Percentiles rank a stretch among this genome's conserved stretches.
phyloP scores from a whole-genome alignment of 2,797 vertebrate genomes.

The Acomys russatus region DNA sequence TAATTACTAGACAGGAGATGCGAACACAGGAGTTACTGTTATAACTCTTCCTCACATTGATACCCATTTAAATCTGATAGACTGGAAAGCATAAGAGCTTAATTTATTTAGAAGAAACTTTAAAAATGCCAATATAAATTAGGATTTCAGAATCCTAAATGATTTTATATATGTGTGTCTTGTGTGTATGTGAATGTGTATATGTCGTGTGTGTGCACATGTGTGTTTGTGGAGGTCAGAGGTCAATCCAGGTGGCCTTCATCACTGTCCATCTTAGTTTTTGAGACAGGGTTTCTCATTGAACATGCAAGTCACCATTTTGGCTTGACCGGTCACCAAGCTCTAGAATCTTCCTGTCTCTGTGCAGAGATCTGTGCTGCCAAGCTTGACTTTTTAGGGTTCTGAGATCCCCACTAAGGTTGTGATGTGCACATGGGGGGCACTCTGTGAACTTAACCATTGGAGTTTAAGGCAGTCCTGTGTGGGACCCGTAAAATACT shows the following conservation, averaged over 20 bases:
- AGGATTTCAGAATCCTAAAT: slow-evolving; percentile 13
- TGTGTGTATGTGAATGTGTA: neutral
- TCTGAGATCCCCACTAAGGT: too few relatives aligned
- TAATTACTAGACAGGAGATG: slow-evolving; percentile 3
- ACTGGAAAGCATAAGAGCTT: slow-evolving; percentile 8
- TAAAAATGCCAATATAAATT: slow-evolving; percentile 55
- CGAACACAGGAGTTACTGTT: neutral
- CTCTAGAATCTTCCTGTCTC: too few relatives aligned
- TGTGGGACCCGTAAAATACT: neutral
- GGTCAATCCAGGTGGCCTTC: neutral
- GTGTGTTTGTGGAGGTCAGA: neutral
- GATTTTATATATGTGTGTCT: neutral
- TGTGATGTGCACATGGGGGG: too few relatives aligned
- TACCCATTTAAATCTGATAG: slow-evolving; percentile 19
- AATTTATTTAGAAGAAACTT: slow-evolving; percentile 42
- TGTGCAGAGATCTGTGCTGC: too few relatives aligned
- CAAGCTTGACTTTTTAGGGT: too few relatives aligned
- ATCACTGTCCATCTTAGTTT: neutral
- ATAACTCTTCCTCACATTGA: neutral
- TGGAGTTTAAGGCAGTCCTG: neutral
- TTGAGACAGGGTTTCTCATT: neutral
- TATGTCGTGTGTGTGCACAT: neutral
- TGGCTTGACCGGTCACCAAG: neutral
- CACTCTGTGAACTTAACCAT: neutral
- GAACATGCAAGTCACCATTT: neutral